Conservation (phyloP, 2,797 vertebrate genomes). For the Fringilla coelebs region DNA sequence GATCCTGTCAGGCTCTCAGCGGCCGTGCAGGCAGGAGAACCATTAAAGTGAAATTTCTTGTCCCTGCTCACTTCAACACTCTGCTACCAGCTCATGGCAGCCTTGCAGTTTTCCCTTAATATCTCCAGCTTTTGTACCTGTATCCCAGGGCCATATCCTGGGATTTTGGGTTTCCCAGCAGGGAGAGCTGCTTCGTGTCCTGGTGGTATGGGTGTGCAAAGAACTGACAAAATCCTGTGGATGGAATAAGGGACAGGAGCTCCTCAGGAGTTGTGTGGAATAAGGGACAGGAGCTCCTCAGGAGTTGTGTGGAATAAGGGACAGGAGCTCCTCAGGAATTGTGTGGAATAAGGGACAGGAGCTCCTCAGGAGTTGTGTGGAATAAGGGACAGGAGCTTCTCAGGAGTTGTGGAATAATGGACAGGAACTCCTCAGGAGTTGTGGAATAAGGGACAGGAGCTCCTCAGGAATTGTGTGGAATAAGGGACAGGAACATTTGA, state of each 20-base stretch:
- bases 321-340: no score
- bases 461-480: neutral
- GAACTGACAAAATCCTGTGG: neutral
- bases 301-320: neutral
- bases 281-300: neutral
- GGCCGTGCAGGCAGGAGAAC: constrained; percentile 1
- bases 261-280: neutral
- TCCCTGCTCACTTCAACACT: constrained; percentile 28
- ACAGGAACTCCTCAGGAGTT: neutral
- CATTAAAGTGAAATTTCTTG: constrained; percentile 47
- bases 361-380: neutral
- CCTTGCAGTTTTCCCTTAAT: neutral
- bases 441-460: neutral
- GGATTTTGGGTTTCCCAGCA: neutral
- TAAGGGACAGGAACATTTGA: accelerated
- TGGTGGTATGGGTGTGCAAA: neutral
- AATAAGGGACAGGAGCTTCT: neutral
- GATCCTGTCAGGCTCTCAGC: constrained; percentile 34
- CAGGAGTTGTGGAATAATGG: neutral
- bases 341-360: neutral
- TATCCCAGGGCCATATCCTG: accelerated
- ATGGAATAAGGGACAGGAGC: neutral
- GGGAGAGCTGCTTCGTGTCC: neutral
- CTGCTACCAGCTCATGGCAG: neutral
- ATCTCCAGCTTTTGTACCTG: neutral